Conservation (phyloP, 2,797 vertebrate genomes). For the Parotocinclus haroldoi region DNA sequence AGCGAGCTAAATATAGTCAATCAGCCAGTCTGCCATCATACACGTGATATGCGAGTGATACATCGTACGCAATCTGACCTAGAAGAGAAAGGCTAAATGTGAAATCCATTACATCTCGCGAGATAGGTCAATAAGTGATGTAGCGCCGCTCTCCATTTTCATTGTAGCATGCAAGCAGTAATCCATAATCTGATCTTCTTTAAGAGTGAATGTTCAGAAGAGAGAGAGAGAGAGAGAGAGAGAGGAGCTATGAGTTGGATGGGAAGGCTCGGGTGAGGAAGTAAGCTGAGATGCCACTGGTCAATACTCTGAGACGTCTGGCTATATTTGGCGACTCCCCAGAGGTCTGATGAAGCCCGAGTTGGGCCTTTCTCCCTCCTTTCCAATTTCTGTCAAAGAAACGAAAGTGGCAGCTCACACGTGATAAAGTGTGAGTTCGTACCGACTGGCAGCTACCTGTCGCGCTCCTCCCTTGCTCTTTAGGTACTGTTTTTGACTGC, state of each 20-base stretch:
- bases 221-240: constrained; percentile 3
- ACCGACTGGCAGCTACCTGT: constrained; percentile 26
- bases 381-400: constrained; percentile 48
- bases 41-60: constrained; percentile 19
- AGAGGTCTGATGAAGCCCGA: constrained; percentile 48
- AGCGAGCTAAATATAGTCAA: constrained; percentile 38
- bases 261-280: constrained; percentile 37
- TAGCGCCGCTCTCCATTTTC: not conserved
- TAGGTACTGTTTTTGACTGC: constrained; percentile 30
- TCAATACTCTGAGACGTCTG: constrained; percentile 58
- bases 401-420: constrained; percentile 54
- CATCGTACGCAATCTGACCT: constrained; percentile 26
- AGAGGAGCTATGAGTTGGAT: constrained; percentile 15
- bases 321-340: constrained; percentile 58
- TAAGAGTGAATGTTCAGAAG: not conserved
- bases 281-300: constrained; percentile 57
- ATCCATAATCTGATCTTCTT: no score
- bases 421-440: constrained; percentile 1
- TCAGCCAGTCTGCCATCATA: constrained; percentile 31
- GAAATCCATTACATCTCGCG: constrained; percentile 7
- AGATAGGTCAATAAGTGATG: not conserved
- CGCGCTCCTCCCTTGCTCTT: constrained; percentile 35
- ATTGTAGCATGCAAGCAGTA: not conserved
- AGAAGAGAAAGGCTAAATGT: constrained; percentile 17
- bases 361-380: constrained; percentile 50